phyloP scores from a whole-genome alignment of 2,797 vertebrate species.

The Urosaurus nigricauda region DNA sequence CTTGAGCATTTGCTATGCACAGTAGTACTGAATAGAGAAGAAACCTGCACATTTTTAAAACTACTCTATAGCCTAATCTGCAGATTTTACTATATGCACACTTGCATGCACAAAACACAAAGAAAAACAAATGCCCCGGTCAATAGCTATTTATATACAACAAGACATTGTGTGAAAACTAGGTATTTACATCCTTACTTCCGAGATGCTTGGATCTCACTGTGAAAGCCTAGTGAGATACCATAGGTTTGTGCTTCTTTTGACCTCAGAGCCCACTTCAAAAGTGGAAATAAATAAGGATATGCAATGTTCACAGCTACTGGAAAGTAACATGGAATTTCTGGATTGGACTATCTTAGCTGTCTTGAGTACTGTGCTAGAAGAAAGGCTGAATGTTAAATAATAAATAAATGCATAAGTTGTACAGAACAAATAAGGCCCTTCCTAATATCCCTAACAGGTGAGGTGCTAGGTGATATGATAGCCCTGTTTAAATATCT shows the following conservation, averaged over 20 bases:
- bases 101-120: no score
- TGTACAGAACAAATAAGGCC: no score
- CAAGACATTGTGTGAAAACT: neutral
- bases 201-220: neutral
- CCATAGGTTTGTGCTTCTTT: neutral
- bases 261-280: neutral
- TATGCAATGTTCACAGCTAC: neutral
- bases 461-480: no score
- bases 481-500: no score
- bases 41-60: neutral
- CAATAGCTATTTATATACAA: neutral
- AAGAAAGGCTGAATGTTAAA: no score
- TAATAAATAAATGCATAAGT: no score
- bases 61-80: neutral
- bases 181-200: no score
- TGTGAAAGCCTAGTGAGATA: no score
- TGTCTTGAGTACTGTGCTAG: no score
- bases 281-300: neutral
- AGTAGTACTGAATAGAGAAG: neutral
- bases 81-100: neutral
- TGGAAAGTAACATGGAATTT: neutral
- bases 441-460: no score
- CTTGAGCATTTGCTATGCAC: slow-evolving; percentile 17
- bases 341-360: neutral
- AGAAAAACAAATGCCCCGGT: neutral